Evolutionary conservation across 2,797 vertebrate species (phyloP), one percentile per base, ranked within the genome.

Genomic region (Cephalopachus bancanus): DNA sequence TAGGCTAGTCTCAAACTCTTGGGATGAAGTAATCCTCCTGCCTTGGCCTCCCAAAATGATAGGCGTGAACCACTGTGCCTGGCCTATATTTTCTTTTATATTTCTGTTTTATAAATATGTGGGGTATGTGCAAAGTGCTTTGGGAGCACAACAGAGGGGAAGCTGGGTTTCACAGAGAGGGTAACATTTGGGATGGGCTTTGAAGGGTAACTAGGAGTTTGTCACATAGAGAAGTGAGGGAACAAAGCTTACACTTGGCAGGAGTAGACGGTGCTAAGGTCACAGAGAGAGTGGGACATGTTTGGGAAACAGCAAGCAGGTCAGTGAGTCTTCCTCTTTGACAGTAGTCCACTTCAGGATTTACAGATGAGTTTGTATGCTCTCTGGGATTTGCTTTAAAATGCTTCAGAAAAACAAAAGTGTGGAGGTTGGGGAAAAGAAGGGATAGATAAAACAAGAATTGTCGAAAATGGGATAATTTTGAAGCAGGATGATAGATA

Each of bases 31-130:
- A 44, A 44, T 44, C 44, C 44, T 44, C 44, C 44, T 44, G 44
- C 44, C 44, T 44, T 44, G 44, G 44, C 44, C 44, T 44, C 44
- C 44, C 44, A 44, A 44, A 44, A 44, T 44, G 4, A 44, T 44
- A 44, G 44, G 44, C 44, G 44, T 44, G 44, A 44, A 44, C 44
- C 44, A 44, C 44, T 44, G 44, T 7, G 44, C 44, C 44, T 44
- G 44, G 44, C 44, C 44, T 44, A 44, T 83, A 37, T 33, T 26
- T 74, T 90, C n/a, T 78, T 84, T 84, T 69, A 19, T 74, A 69
- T 75, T 89, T 93, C 19, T 80, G 51, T 88, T 80, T 94, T 71
- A 78, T 86, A 24, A 59, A 53, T 37, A 26, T 69, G 65, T 75
- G 65, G 15, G 3, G 11, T 30, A 57, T 75, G n/a, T 69, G 75